Evolutionary conservation across 2,888 invertebrate genomes (phyloP).

Genomic region (Dryocosmus kuriphilus): DNA sequence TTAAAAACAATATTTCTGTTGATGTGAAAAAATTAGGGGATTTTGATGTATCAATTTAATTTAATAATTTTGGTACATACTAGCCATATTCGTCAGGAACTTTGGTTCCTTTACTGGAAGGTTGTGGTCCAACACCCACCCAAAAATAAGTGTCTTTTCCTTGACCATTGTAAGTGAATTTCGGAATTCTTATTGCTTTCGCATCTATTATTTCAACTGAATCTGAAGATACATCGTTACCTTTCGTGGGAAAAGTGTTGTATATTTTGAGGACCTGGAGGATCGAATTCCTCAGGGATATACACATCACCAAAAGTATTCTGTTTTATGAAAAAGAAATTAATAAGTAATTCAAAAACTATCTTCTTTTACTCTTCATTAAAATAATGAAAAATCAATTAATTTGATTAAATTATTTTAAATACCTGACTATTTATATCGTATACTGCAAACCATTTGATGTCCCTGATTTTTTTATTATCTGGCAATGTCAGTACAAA

Average conservation of each 20-base stretch:
- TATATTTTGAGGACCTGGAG: constrained; percentile 86
- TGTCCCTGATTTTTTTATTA: constrained; percentile 90
- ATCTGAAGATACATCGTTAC: constrained; percentile 85
- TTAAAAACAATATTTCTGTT: neutral
- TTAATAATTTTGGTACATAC: constrained; percentile 81
- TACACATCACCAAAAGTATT: constrained; percentile 94
- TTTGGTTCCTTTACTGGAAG: constrained; percentile 88
- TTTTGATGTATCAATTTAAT: constrained; percentile 6
- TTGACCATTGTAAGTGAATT: constrained; percentile 88
- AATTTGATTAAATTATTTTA: constrained; percentile 1
- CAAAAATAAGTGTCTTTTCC: constrained; percentile 91
- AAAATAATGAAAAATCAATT: neutral
- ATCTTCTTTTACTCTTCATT: constrained; percentile 20
- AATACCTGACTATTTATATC: constrained; percentile 87
- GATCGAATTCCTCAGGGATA: constrained; percentile 93
- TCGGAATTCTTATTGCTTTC: constrained; percentile 87
- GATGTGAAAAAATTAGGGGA: neutral
- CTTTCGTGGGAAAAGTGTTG: constrained; percentile 81
- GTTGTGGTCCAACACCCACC: constrained; percentile 93
- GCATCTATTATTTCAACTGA: constrained; percentile 89
- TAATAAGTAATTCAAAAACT: neutral
- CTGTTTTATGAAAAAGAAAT: constrained; percentile 62
- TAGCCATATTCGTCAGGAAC: constrained; percentile 95
- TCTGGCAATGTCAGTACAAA: constrained; percentile 90
- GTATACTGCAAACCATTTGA: constrained; percentile 94